A percentile compares a stretch with the other conserved stretches of the same genome.
Evolutionary conservation across 2,113 vertebrate genomes (phyloP).

Genomic region (Mandrillus leucophaeus): DNA sequence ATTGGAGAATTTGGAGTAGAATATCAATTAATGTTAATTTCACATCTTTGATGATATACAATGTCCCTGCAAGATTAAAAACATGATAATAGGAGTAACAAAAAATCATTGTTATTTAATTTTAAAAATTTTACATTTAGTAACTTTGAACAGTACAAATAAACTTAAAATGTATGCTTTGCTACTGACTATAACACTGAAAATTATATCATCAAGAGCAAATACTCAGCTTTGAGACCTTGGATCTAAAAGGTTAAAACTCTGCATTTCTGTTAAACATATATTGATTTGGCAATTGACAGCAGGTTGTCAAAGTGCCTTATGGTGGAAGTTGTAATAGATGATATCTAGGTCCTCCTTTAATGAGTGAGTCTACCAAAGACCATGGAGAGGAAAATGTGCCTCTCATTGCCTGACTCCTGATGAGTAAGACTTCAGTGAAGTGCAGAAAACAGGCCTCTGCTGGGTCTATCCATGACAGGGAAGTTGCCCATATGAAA

Average conservation of each 20-base stretch:
- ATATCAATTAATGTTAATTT: neutral
- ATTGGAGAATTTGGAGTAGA: neutral
- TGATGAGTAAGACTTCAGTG: neutral
- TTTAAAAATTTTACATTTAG: neutral
- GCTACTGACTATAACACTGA: neutral
- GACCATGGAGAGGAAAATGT: neutral
- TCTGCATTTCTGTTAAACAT: neutral
- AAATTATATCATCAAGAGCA: neutral
- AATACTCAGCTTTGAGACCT: neutral
- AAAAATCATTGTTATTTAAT: neutral
- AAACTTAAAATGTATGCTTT: neutral
- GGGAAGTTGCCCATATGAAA: neutral
- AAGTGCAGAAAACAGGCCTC: neutral
- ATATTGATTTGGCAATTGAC: neutral
- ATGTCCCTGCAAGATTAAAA: neutral
- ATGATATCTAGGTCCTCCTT: neutral
- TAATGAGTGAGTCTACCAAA: neutral
- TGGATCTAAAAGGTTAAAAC: neutral
- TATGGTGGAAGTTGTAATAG: neutral
- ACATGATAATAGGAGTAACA: neutral
- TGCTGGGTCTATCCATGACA: neutral
- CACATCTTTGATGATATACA: neutral
- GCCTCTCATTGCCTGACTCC: neutral
- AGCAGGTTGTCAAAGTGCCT: neutral
- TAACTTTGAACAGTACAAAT: neutral